Percentiles rank a stretch among this genome's conserved stretches.
Conservation (phyloP, 2,888 invertebrate species). For the Amblyteles armatorius region DNA sequence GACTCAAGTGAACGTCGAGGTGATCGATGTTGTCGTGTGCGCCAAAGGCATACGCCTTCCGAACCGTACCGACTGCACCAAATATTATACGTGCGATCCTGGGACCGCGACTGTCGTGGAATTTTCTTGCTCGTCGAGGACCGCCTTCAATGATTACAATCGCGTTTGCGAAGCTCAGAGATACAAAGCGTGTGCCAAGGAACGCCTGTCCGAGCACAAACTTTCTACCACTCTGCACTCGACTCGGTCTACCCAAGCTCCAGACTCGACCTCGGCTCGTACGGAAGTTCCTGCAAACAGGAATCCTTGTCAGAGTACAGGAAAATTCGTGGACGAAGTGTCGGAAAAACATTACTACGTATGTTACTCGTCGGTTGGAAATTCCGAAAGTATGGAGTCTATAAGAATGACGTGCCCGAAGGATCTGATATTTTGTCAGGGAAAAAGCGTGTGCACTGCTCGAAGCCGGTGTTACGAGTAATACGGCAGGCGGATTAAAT, state of each 20-base stretch:
- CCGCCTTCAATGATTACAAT: conserved; percentile 85
- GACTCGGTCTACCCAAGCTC: background rate
- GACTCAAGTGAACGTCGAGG: conserved; percentile 67
- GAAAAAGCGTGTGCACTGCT: conserved; percentile 84
- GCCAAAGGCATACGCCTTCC: conserved; percentile 84
- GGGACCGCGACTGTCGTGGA: conserved; percentile 83
- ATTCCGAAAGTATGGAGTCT: conserved; percentile 83
- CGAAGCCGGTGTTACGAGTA: conserved; percentile 78
- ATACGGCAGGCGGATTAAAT: background rate
- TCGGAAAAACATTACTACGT: conserved; percentile 85
- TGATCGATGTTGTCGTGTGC: conserved; percentile 83
- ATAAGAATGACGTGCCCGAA: conserved; percentile 85
- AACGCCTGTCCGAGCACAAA: conserved; percentile 77
- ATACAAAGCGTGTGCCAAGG: conserved; percentile 81
- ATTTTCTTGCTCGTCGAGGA: conserved; percentile 85
- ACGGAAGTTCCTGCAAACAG: conserved; percentile 22
- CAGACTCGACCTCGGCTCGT: background rate
- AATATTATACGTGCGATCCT: conserved; percentile 85
- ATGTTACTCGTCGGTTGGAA: conserved; percentile 82
- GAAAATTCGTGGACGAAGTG: conserved; percentile 85
- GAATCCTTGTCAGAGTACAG: conserved; percentile 83
- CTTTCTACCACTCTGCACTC: conserved; percentile 30
- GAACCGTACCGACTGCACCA: conserved; percentile 85
- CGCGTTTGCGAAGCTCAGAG: conserved; percentile 84
- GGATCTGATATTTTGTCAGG: conserved; percentile 85